A percentile compares a stretch with the other conserved stretches of the same genome.
phyloP scores from a whole-genome alignment of 2,888 invertebrate species.

The Cephus runcator region DNA sequence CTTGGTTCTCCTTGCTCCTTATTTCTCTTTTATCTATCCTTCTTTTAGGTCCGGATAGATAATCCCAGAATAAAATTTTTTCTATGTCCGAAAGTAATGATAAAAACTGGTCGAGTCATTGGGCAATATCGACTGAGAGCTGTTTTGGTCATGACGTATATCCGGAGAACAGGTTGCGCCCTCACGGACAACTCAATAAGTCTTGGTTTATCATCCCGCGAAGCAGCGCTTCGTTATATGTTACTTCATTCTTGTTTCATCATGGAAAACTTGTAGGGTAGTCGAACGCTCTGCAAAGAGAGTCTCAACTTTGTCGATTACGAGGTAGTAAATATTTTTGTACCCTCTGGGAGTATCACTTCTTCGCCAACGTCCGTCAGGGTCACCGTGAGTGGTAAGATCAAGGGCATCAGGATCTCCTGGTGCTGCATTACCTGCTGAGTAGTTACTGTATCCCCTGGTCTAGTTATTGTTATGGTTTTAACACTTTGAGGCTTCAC shows the following conservation, averaged over 20 bases:
- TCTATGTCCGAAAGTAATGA: not conserved
- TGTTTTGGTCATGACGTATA: not conserved
- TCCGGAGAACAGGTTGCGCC: not conserved
- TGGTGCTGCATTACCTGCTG: slow-evolving; percentile 59
- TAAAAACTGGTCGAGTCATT: not conserved
- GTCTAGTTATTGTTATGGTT: slow-evolving; percentile 59
- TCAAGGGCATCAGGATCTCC: slow-evolving; percentile 61
- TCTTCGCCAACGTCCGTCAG: slow-evolving; percentile 60
- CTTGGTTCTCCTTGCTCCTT: not conserved
- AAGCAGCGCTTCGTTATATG: not conserved
- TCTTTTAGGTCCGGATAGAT: not conserved
- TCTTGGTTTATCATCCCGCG: not conserved
- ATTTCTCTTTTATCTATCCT: not conserved
- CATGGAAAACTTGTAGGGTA: not conserved
- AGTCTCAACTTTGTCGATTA: slow-evolving; percentile 31
- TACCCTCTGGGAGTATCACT: slow-evolving; percentile 60
- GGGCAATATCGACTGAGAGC: not conserved
- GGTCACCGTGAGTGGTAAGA: slow-evolving; percentile 59
- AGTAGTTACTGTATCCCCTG: slow-evolving; percentile 42
- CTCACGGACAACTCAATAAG: not conserved
- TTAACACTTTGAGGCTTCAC: slow-evolving; percentile 59
- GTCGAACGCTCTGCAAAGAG: slow-evolving; percentile 4
- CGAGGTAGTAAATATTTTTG: slow-evolving; percentile 60
- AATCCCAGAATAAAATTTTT: not conserved
- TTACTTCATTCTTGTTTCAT: not conserved